Evolutionary conservation across 2,888 invertebrate species (phyloP), one percentile per base, ranked within the genome.

Genomic region (Agrotis ipsilon): DNA sequence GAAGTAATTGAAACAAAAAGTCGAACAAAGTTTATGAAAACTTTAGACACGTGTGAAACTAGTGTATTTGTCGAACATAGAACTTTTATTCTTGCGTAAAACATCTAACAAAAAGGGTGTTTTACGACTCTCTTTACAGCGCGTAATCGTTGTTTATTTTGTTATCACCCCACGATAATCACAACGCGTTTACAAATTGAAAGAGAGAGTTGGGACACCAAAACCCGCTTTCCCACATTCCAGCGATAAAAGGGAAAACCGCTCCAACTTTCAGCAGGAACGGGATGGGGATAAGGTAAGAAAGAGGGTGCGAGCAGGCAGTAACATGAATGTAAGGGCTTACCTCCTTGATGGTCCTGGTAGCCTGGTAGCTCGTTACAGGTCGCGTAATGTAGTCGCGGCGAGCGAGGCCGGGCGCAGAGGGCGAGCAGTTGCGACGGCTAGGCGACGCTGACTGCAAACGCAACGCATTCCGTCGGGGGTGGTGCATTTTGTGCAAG

Each of bases 151-250:
- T 80, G 75, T 74, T n/a, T 72, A 73, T 76, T 57, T 80, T 76
- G 79, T 82, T 84, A 77, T 83, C 85, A 80, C 75, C 81, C 87
- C 88, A 81, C 73, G 80, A 87, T 87, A 90, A 93, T 90, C 86
- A 89, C 82, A 83, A 88, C 89, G 86, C 90, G 85, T 89, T 94
- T 94, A 95, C 94, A 93, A 88, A 91, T 91, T 91, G 96, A 96
- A 96, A 95, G 95, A 93, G 96, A 96, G 95, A 96, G 96, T 95
- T 89, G 88, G 91, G 90, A 90, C 93, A 93, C 93, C 88, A 89
- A 96, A 94, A 94, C 94, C 94, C 91, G 93, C 91, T 96, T 95
- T 94, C 93, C 94, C 91, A 94, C 96, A 96, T 96, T 95, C 96
- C 96, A 80, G 77, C 82, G 90, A 92, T 95, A 96, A 96, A 96